Conservation (phyloP, 2,888 invertebrate genomes). For the Junonia oenone region DNA sequence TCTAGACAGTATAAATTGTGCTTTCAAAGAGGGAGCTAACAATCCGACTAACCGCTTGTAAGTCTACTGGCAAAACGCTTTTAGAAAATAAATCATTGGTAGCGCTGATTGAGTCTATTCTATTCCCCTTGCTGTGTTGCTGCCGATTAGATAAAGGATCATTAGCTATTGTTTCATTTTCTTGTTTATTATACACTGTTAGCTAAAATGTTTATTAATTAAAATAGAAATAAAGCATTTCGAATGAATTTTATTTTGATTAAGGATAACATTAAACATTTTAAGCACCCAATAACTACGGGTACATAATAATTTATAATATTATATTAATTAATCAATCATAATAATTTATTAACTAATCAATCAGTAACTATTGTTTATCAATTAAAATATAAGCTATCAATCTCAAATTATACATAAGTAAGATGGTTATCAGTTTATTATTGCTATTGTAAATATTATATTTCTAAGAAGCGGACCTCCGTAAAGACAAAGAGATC, state of each 20-base stretch:
- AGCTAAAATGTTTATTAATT: no score
- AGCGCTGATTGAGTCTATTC: conserved; percentile 27
- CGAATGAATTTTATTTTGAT: no score
- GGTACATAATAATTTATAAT: no score
- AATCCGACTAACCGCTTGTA: conserved; percentile 32
- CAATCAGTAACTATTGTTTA: neutral
- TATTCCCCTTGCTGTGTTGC: conserved; percentile 6
- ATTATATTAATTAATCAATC: no score
- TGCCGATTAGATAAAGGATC: neutral
- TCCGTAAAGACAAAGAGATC: conserved; percentile 23
- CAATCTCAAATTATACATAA: conserved; percentile 8
- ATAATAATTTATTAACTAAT: no score
- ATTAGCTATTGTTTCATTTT: neutral
- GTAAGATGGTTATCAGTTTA: neutral
- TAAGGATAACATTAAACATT: no score
- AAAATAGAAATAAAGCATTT: no score
- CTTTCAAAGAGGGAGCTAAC: conserved; percentile 37
- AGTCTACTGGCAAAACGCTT: conserved; percentile 29
- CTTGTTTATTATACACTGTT: no score
- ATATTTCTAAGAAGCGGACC: conserved; percentile 25
- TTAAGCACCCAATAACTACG: no score
- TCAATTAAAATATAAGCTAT: neutral
- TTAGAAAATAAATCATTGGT: conserved; percentile 30
- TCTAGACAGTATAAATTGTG: conserved; percentile 43
- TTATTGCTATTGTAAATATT: conserved; percentile 9